A percentile compares a stretch with the other conserved stretches of the same genome.
Evolutionary conservation across 1,140 invertebrate species (phyloP).

Genomic region (Mylabris phalerata): DNA sequence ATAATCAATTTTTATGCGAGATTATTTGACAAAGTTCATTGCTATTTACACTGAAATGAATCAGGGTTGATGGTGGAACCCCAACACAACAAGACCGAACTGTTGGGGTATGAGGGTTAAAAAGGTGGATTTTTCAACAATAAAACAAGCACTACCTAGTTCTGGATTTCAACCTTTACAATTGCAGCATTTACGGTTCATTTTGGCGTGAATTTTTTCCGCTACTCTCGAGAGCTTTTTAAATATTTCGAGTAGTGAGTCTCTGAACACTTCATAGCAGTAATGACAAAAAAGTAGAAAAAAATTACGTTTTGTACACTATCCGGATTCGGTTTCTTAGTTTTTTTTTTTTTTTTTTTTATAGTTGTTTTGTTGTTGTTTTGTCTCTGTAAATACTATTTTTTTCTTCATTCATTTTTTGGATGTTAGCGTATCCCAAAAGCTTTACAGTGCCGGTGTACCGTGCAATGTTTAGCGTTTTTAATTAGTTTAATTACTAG

Average conservation of each 20-base stretch:
- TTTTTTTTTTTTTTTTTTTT: neutral
- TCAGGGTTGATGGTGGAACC: no score
- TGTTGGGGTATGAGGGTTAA: neutral
- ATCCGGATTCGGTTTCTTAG: neutral
- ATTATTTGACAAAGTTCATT: neutral
- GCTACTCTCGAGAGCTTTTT: conserved; percentile 16
- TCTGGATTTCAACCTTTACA: neutral
- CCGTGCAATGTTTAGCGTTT: no score
- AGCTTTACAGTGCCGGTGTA: no score
- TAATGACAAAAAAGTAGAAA: conserved; percentile 20
- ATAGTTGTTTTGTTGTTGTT: neutral
- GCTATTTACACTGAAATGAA: neutral
- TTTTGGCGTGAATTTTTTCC: conserved; percentile 22
- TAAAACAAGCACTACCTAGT: neutral
- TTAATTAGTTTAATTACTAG: no score
- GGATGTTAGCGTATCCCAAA: no score
- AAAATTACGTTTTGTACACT: neutral
- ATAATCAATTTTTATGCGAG: neutral
- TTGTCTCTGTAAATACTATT: no score
- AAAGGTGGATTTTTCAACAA: neutral
- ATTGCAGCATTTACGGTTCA: conserved; percentile 16
- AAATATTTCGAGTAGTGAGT: conserved; percentile 22
- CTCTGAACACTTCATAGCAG: conserved; percentile 18
- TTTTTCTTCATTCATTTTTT: no score
- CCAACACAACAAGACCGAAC: no score